Percentiles rank a stretch among this genome's conserved stretches.
phyloP scores from a whole-genome alignment of 2,797 vertebrate species.

The Corythornis leucogaster region DNA sequence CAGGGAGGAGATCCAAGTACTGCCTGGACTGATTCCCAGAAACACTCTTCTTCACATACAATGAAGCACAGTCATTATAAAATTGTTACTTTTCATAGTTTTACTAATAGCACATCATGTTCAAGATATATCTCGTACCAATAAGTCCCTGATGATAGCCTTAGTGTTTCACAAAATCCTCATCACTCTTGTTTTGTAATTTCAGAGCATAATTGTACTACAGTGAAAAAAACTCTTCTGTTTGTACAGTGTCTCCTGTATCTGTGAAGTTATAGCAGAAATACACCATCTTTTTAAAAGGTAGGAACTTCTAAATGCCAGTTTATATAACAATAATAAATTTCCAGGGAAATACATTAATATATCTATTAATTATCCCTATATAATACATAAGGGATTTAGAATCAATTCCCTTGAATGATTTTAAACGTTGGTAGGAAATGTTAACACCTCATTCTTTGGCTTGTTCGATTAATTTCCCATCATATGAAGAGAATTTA shows the following conservation, averaged over 20 bases:
- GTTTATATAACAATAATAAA: neutral
- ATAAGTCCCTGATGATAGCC: neutral
- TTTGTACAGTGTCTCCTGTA: neutral
- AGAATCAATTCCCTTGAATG: neutral
- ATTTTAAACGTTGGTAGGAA: neutral
- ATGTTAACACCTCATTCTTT: neutral
- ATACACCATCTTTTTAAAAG: neutral
- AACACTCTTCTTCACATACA: neutral
- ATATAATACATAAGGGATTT: neutral
- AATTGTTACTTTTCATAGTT: neutral
- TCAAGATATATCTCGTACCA: neutral
- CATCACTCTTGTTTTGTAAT: neutral
- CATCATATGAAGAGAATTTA: neutral
- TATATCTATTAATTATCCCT: neutral
- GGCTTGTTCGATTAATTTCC: neutral
- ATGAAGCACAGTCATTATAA: neutral
- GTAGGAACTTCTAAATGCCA: neutral
- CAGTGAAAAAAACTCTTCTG: neutral
- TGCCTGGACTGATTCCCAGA: neutral
- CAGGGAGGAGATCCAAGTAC: neutral
- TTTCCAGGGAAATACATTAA: neutral
- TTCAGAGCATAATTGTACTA: neutral
- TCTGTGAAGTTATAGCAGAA: neutral
- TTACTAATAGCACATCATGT: neutral
- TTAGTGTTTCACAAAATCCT: neutral